Percentiles rank a stretch among this genome's conserved stretches.
Evolutionary conservation across 2,113 vertebrate species (phyloP).

Genomic region (Corynorhinus townsendii): DNA sequence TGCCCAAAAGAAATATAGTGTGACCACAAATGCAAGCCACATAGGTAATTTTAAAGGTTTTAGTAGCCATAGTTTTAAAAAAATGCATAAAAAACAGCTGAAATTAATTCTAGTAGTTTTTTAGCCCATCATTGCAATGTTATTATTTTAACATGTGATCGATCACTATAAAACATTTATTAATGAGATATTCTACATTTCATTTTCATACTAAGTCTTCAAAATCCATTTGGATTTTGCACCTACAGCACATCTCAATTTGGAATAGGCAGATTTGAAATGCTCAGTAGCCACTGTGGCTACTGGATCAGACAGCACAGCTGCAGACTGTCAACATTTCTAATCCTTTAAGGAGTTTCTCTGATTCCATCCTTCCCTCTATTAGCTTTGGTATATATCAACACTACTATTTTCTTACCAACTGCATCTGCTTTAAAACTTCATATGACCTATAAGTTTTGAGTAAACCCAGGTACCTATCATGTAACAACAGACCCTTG

Average conservation of each 20-base stretch:
- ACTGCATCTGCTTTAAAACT: neutral
- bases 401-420: slow-evolving; percentile 10
- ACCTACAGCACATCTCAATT: neutral
- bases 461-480: slow-evolving; percentile 60
- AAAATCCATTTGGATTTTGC: neutral
- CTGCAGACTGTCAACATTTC: neutral
- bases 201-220: neutral
- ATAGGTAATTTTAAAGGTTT: neutral
- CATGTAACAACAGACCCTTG: slow-evolving; percentile 42
- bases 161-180: neutral
- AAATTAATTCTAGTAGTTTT: neutral
- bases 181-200: neutral
- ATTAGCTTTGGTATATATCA: slow-evolving; percentile 4
- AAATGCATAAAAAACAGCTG: neutral
- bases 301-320: neutral
- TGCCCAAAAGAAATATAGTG: neutral
- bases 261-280: neutral
- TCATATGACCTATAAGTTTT: neutral
- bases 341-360: slow-evolving; percentile 6
- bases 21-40: neutral
- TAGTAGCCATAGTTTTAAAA: neutral
- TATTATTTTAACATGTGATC: neutral
- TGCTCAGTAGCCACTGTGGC: neutral
- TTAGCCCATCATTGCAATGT: neutral
- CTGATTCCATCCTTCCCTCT: slow-evolving; percentile 3